These are phyloP conservation scores for Apamea monoglypha DNA, from an alignment of 2,888 invertebrate genomes.

Conservation along the genomic window DNA sequence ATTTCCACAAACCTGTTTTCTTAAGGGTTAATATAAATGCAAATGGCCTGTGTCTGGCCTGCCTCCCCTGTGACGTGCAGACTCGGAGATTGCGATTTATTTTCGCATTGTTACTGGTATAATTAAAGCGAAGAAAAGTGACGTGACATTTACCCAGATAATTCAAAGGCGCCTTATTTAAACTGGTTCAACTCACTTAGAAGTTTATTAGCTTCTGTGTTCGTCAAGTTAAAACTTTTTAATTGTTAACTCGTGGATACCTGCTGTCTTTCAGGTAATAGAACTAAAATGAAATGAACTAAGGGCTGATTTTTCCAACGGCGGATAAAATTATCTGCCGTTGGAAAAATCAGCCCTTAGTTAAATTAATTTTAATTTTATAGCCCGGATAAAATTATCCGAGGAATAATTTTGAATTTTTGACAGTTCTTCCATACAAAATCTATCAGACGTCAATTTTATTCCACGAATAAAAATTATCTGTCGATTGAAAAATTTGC, in stretches of 20 bases:
- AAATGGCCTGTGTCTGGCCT: constrained; percentile 75
- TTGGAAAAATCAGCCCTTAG: too few relatives aligned
- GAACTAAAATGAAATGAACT: background rate
- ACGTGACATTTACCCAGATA: constrained; percentile 3
- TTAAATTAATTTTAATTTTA: too few relatives aligned
- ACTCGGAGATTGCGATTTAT: constrained; percentile 57
- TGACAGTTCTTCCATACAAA: too few relatives aligned
- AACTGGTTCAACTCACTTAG: constrained; percentile 14
- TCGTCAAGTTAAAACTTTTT: constrained; percentile 20
- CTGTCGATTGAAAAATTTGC: too few relatives aligned
- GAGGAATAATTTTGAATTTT: too few relatives aligned
- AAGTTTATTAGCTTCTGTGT: constrained; percentile 26
- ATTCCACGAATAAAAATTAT: too few relatives aligned
- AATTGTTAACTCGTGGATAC: constrained; percentile 34
- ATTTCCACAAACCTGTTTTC: constrained; percentile 80
- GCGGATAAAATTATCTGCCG: too few relatives aligned
- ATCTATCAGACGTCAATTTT: too few relatives aligned
- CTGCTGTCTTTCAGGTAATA: background rate
- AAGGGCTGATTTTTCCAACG: background rate
- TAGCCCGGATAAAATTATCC: too few relatives aligned
- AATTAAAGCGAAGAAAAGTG: constrained; percentile 39
- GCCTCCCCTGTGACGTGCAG: constrained; percentile 36
- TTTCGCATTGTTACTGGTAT: constrained; percentile 48
- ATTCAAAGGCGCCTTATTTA: constrained; percentile 11
- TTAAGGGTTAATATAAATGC: constrained; percentile 87